A percentile compares a stretch with the other conserved stretches of the same genome.
These are phyloP conservation scores for Ciona savignyi DNA, from an alignment of 23 tunicate species.

Conservation along the genomic window DNA sequence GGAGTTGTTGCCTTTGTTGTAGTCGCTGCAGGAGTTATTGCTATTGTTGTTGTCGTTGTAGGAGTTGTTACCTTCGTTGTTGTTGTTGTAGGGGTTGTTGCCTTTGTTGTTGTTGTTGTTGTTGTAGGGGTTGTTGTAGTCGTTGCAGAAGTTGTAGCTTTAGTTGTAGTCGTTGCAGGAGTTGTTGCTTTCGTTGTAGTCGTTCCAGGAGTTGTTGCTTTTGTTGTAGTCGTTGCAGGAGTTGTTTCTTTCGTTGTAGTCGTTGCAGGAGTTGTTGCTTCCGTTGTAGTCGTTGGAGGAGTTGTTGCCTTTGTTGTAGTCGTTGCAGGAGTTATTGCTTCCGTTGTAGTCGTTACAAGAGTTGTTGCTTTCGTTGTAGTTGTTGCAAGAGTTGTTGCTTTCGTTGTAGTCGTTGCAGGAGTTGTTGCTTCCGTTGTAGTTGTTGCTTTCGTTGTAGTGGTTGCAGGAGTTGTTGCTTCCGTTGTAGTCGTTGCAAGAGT, in stretches of 20 bases:
- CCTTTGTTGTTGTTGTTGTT: too few relatives aligned
- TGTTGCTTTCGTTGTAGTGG: background rate
- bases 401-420: background rate
- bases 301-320: background rate
- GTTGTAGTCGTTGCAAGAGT: background rate
- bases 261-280: background rate
- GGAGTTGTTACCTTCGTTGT: too few relatives aligned
- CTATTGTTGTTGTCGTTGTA: too few relatives aligned
- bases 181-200: background rate
- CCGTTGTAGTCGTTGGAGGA: background rate
- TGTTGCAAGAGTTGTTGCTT: background rate
- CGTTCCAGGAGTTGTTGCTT: background rate
- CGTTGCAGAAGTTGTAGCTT: background rate
- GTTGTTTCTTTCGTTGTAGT: background rate
- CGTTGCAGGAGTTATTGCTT: background rate
- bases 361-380: background rate
- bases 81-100: too few relatives aligned
- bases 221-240: background rate
- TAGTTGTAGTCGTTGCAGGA: background rate
- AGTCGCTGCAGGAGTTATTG: too few relatives aligned
- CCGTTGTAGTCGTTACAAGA: background rate
- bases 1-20: too few relatives aligned
- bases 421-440: background rate
- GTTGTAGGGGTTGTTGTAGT: background rate
- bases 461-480: background rate